Conservation (phyloP, 2,797 vertebrate species). For the Helicolenus hilgendorfi region DNA sequence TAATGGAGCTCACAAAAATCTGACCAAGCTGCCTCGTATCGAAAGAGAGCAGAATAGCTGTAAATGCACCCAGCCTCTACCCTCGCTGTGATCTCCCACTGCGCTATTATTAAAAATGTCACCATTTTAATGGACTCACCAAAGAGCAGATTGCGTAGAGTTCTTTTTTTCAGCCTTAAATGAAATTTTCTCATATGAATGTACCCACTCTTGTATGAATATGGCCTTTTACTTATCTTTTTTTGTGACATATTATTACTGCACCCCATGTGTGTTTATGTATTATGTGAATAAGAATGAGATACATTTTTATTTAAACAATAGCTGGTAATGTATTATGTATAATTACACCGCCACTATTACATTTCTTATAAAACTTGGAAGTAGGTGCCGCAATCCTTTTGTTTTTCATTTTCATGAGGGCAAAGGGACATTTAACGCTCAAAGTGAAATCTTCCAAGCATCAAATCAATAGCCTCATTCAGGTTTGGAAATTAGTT, state of each 20-base stretch:
- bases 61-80: constrained; percentile 54
- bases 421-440: constrained; percentile 14
- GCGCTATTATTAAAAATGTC: constrained; percentile 82
- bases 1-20: constrained; percentile 61
- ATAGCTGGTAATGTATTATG: not conserved
- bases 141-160: constrained; percentile 60
- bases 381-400: not conserved
- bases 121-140: constrained; percentile 76
- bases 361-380: not conserved
- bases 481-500: constrained; percentile 31
- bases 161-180: constrained; percentile 38
- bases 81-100: constrained; percentile 67
- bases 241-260: constrained; percentile 13
- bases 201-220: constrained; percentile 13
- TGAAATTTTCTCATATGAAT: constrained; percentile 48
- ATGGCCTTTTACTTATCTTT: constrained; percentile 45
- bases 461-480: constrained; percentile 38
- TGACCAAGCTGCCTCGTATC: constrained; percentile 44
- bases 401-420: constrained; percentile 23
- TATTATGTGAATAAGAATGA: constrained; percentile 17
- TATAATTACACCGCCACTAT: not conserved
- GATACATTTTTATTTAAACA: not conserved
- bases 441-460: constrained; percentile 23
- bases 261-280: not conserved
- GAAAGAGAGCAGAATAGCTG: constrained; percentile 60